These are phyloP conservation scores for Mus spicilegus DNA, from an alignment of 2,113 vertebrate species.

Conservation along the genomic window DNA sequence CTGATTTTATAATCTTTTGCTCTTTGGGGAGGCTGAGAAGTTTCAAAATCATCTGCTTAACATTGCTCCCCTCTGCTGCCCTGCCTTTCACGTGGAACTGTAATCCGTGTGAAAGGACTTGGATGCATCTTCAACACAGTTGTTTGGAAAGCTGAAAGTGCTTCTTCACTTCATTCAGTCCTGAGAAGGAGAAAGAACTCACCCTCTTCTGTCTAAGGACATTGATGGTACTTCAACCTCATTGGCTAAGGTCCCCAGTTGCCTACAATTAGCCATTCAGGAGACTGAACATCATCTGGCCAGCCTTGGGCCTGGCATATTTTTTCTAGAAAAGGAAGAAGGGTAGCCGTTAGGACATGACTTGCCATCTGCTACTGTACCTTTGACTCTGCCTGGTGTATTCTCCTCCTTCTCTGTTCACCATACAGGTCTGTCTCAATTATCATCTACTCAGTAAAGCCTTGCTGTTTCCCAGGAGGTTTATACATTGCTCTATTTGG, in stretches of 20 bases:
- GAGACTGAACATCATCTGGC: not conserved
- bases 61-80: not conserved
- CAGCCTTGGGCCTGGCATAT: not conserved
- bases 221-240: not conserved
- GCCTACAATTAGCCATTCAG: not conserved
- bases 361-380: not conserved
- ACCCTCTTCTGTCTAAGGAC: not conserved
- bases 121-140: not conserved
- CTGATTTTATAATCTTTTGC: slow-evolving; percentile 6
- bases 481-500: not conserved
- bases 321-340: not conserved
- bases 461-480: not conserved
- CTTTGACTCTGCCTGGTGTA: not conserved
- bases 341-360: not conserved
- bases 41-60: not conserved
- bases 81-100: not conserved
- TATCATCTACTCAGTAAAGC: not conserved
- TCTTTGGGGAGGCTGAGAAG: not conserved
- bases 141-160: not conserved
- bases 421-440: not conserved
- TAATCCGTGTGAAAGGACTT: not conserved
- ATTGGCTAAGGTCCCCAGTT: not conserved
- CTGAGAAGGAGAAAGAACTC: not conserved
- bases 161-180: not conserved
- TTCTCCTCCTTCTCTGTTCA: not conserved